Evolutionary conservation across 2,113 vertebrate genomes (phyloP).

Genomic region (Rhadina sibilatrix): DNA sequence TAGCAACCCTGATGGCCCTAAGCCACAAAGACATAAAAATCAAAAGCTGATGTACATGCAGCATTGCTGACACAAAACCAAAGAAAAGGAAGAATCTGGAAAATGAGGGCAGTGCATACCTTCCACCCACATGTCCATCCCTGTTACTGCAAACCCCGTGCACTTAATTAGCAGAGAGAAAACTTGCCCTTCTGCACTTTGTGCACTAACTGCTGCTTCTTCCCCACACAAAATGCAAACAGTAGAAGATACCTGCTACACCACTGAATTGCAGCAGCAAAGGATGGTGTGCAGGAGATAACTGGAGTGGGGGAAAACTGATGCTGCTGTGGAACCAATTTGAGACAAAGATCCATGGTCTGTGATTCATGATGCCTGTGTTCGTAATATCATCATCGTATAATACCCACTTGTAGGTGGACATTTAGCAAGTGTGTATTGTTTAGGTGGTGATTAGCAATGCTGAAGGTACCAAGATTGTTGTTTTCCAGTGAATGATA

Average conservation of each 20-base stretch:
- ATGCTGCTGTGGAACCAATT: background rate
- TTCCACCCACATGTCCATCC: background rate
- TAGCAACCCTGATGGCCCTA: conserved; percentile 42
- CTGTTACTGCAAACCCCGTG: background rate
- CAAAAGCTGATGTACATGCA: conserved; percentile 38
- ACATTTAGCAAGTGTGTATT: background rate
- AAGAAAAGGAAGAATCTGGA: conserved; percentile 21
- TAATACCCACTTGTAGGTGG: background rate
- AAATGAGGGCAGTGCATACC: background rate
- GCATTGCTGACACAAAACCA: background rate
- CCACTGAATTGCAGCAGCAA: background rate
- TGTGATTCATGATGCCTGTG: background rate
- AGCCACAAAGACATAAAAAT: conserved; percentile 38
- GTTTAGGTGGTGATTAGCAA: background rate
- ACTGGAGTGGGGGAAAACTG: background rate
- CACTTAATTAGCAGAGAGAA: background rate
- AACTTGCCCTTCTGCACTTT: background rate
- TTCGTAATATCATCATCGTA: background rate
- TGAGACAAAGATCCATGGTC: background rate
- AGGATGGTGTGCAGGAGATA: background rate
- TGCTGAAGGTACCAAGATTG: background rate
- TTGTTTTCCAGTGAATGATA: background rate
- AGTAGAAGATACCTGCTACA: background rate
- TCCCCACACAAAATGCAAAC: background rate
- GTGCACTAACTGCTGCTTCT: background rate